phyloP scores from a whole-genome alignment of 2,113 vertebrate species.

The Hypanus sabinus region DNA sequence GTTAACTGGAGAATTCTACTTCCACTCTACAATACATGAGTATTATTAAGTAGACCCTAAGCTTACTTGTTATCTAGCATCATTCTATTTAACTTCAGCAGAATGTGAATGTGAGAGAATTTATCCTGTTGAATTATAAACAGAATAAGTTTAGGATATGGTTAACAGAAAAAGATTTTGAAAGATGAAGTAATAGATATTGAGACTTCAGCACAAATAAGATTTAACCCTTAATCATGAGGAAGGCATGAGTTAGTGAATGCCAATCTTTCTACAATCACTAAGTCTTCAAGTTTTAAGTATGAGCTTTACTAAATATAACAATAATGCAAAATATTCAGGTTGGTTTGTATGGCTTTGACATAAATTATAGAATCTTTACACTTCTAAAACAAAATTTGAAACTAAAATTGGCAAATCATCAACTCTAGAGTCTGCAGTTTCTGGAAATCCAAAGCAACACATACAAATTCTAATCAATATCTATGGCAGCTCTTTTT shows the following conservation, averaged over 20 bases:
- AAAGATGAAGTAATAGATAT: background rate
- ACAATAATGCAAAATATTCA: background rate
- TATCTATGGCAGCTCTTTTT: background rate
- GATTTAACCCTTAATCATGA: background rate
- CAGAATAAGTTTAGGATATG: background rate
- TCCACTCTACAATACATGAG: background rate
- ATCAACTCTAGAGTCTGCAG: too few species aligned
- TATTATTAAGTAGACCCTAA: background rate
- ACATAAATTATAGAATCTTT: background rate
- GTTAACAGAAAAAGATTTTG: background rate
- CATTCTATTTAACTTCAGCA: background rate
- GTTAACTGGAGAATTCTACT: background rate
- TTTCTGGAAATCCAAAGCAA: too few species aligned
- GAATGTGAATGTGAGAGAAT: background rate
- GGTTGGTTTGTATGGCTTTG: background rate
- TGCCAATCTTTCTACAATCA: background rate
- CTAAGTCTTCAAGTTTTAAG: too few species aligned
- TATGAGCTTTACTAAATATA: background rate
- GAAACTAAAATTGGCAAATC: background rate
- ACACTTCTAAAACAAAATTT: background rate
- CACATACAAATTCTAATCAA: too few species aligned
- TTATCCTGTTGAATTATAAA: background rate
- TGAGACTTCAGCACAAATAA: background rate
- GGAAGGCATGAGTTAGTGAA: background rate
- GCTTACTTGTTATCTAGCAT: too few species aligned